Percentiles rank a stretch among this genome's conserved stretches.
Conservation (phyloP, 1,140 invertebrate species). For the Eueides isabella region DNA sequence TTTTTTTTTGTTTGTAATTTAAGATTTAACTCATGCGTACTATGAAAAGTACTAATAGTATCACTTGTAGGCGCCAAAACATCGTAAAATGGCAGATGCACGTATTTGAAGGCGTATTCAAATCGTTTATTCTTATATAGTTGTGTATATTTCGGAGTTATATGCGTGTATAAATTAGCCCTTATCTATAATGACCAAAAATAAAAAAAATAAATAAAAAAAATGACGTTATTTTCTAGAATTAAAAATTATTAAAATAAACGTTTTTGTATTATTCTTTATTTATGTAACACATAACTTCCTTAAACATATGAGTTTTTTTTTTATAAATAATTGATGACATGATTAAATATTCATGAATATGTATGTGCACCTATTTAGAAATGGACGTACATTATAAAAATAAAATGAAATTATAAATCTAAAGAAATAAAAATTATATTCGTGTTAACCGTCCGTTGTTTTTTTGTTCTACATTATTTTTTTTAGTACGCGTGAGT, state of each 20-base stretch:
- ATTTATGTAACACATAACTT: neutral
- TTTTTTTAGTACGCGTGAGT: constrained; percentile 12
- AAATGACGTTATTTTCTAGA: neutral
- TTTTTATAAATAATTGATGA: neutral
- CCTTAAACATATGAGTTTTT: neutral
- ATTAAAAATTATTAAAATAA: constrained; percentile 9
- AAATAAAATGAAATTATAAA: neutral
- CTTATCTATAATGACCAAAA: constrained; percentile 6
- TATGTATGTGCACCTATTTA: neutral
- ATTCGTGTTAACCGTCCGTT: constrained; percentile 1
- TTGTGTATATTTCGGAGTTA: constrained; percentile 10
- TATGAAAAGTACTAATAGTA: neutral
- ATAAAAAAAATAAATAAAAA: neutral
- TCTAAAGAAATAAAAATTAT: neutral
- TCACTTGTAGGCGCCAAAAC: constrained; percentile 3
- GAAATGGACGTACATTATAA: neutral
- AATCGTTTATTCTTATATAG: constrained; percentile 4
- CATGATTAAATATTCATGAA: neutral
- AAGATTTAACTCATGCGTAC: constrained; percentile 22
- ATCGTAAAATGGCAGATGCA: neutral
- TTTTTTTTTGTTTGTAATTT: constrained; percentile 8
- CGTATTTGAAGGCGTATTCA: neutral
- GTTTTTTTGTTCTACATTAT: neutral
- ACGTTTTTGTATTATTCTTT: neutral
- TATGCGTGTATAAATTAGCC: constrained; percentile 10